Base-by-base conservation (phyloP, 2,888 invertebrate species). In the Tetragonisca angustula region DNA sequence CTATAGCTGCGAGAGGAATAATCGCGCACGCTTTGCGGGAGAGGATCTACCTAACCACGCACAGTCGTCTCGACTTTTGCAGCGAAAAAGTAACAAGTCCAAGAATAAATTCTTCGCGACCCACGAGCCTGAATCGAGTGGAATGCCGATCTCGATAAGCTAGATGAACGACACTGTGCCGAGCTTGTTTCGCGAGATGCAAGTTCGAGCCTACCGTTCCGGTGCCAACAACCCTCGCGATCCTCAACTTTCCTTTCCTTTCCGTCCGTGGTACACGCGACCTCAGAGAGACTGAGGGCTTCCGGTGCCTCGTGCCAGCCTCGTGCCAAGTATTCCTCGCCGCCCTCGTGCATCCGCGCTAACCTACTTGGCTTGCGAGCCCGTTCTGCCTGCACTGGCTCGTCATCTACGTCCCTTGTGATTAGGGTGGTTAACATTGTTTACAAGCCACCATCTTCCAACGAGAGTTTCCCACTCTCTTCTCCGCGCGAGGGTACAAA, bases 191-290 rank as follows among this genome's bases (percentile, higher is more conserved):
- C 70, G 32, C n/a, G 21, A 11, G 70, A 61, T 71, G 52, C 54
- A 71, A 76, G 62, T 64, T 67, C 68, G 67, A 84, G 73, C 49
- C 54, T 70, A 54, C 27, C 56, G 56, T 76, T 36, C 24, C 62
- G 75, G 80, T 89, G 89, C 81, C 89, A 89, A 89, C 80, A 89
- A 89, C 86, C 88, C 83, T 76, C 74, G 54, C 59, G 71, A 77
- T 73, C 76, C 36, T 52, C 50, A 68, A 68, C 64, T 77, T 80
- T 65, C 74, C 52, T 65, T 71, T 32, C 32, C 32, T 32, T 32
- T 32, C 32, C 50, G 65, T 27, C 50, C 54, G 32, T 68, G 9
- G 79, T 74, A 71, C 78, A 81, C 78, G 78, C 87, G 87, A 80
- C 76, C 81, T 74, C 43, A 81, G 76, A 76, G 83, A 76, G 83